Base-by-base conservation (phyloP, 2,888 invertebrate genomes). In the Agrotis clavis region DNA sequence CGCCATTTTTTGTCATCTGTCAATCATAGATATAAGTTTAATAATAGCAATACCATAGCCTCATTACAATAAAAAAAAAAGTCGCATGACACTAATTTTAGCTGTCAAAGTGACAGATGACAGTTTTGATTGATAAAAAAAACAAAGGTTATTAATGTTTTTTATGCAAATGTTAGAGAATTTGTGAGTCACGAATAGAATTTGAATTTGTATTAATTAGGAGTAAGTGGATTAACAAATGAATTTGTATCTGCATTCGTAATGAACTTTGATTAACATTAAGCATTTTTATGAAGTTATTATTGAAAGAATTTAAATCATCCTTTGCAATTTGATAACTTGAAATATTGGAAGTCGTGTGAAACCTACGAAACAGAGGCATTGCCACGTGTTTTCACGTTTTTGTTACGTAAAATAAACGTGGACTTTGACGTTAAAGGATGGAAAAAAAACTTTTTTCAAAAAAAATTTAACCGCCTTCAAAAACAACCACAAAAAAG, bases 121-220 rank as follows among this genome's bases (percentile, higher is more conserved):
- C 81, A 79, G 69, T n/a, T 65, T 53, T 70, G 71, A 81, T 67
- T 41, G 75, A 71, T 57, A 67, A 74, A 72, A 54, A 69, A 59
- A 60, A 62, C 59, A 64, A 71, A 68, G 35, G 14, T 19, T 57
- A 18, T 41, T 56, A n/a, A 25, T 63, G 16, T 64, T 57, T 56
- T 76, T 63, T 53, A 51, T 67, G 73, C 67, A 60, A 54, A 63
- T 73, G 35, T 51, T 57, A 14, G 5, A 47, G 18, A 21, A 51
- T 47, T 64, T 63, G 30, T 51, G 25, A 73, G 47, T 77, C 60
- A 71, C 18, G 60, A 48, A 13, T 51, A 13, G 2, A 11, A 41
- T 35, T 71, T 50, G 6, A 50, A 54, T 63, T 19, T 71, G 45
- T 74, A 1, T 35, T 57, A 25, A 51, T 67, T 57, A 18, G 5